Conservation (phyloP, 2,888 invertebrate species). For the Sphaerolaimus hirsutus region DNA sequence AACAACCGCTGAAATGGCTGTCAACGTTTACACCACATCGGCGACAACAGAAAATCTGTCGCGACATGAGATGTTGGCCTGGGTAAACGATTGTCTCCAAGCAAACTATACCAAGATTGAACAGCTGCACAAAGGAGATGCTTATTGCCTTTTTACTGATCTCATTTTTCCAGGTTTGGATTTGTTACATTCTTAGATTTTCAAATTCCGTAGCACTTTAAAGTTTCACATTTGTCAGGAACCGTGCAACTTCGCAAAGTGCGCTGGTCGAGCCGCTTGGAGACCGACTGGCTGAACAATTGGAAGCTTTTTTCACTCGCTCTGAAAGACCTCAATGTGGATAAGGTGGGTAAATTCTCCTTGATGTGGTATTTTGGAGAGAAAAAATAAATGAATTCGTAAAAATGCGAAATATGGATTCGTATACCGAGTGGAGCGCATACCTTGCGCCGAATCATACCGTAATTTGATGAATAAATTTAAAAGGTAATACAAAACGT, state of each 20-base stretch:
- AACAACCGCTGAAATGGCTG: no score
- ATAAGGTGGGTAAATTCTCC: constrained; percentile 84
- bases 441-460: no score
- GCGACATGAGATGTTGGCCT: constrained; percentile 87
- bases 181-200: no score
- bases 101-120: constrained; percentile 76
- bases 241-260: constrained; percentile 66
- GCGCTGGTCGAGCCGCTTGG: constrained; percentile 89
- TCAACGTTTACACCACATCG: constrained; percentile 92
- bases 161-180: constrained; percentile 67
- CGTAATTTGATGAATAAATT: no score
- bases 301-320: constrained; percentile 88
- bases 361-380: no score
- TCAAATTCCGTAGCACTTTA: no score
- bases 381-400: no score
- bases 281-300: constrained; percentile 97
- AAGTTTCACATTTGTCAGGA: no score
- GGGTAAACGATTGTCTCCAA: constrained; percentile 90
- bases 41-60: constrained; percentile 89
- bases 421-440: no score
- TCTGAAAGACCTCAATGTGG: constrained; percentile 87
- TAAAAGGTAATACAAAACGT: no score
- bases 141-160: constrained; percentile 98
- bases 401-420: no score
- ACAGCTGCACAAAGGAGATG: constrained; percentile 88